These are phyloP conservation scores for Pipistrellus pipistrellus DNA, from an alignment of 2,797 vertebrate genomes.

Conservation along the genomic window DNA sequence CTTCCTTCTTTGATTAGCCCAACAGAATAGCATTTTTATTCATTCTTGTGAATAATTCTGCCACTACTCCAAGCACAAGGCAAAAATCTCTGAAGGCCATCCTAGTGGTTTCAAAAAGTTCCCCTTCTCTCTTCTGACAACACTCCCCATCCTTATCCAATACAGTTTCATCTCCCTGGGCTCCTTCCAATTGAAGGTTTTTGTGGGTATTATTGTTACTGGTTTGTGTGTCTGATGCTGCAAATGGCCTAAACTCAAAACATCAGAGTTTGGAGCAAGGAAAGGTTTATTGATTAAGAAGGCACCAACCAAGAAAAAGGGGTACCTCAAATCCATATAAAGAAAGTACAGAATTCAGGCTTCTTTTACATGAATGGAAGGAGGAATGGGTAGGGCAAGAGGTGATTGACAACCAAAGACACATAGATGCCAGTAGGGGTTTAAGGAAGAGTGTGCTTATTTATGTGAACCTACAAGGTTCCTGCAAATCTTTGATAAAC, in stretches of 20 bases:
- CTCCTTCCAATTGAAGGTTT: not conserved
- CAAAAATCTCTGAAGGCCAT: not conserved
- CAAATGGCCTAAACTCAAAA: not conserved
- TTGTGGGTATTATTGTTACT: not conserved
- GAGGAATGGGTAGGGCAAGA: not conserved
- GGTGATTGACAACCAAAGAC: not conserved
- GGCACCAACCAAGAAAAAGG: not conserved
- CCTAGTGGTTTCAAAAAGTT: not conserved
- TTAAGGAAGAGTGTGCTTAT: not conserved
- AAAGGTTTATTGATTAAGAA: not conserved
- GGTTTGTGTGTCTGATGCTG: not conserved
- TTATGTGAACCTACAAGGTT: not conserved
- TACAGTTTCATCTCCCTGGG: not conserved
- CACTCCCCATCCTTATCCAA: not conserved
- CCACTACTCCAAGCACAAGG: not conserved
- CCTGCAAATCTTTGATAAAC: not conserved
- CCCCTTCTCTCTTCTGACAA: not conserved
- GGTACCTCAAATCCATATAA: not conserved
- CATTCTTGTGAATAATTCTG: not conserved
- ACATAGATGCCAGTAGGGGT: not conserved
- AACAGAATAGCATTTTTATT: slow-evolving; percentile 10
- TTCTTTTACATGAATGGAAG: not conserved
- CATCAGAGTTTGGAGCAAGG: not conserved
- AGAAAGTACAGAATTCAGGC: not conserved
- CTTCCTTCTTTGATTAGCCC: not conserved